Percentiles rank a stretch among this genome's conserved stretches.
These are phyloP conservation scores for Cremastinae sp. DNA, from an alignment of 2,888 invertebrate genomes.

Conservation along the genomic window DNA sequence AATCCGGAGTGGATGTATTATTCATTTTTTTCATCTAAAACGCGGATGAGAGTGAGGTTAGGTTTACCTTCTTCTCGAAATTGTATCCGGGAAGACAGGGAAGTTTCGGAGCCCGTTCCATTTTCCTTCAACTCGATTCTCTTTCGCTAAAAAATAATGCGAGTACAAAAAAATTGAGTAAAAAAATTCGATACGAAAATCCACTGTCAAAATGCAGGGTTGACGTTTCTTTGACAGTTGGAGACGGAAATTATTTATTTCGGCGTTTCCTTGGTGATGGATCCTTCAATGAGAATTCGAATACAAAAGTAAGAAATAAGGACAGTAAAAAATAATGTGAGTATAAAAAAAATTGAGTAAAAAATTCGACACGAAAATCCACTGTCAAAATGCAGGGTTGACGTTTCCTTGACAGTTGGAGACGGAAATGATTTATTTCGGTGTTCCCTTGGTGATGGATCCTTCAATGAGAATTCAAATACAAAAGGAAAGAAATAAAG, in stretches of 20 bases:
- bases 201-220: slow-evolving; percentile 8
- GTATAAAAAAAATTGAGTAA: background rate
- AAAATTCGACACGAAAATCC: slow-evolving; percentile 17
- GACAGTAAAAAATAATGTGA: background rate
- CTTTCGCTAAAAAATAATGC: slow-evolving; percentile 1
- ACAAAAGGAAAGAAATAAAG: too few relatives aligned
- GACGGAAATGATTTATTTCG: slow-evolving; percentile 18
- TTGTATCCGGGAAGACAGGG: slow-evolving; percentile 89
- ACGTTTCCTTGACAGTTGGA: slow-evolving; percentile 23
- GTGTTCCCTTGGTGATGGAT: slow-evolving; percentile 66
- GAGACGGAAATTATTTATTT: slow-evolving; percentile 16
- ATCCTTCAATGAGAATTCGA: too few relatives aligned
- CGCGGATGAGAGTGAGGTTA: background rate
- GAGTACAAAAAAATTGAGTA: background rate
- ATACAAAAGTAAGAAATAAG: too few relatives aligned
- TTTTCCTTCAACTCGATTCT: slow-evolving; percentile 61
- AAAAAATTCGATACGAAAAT: slow-evolving; percentile 28
- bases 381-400: slow-evolving; percentile 12
- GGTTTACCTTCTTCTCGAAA: slow-evolving; percentile 85
- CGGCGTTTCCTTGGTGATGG: slow-evolving; percentile 66
- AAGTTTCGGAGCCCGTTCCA: slow-evolving; percentile 85
- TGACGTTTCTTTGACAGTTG: slow-evolving; percentile 24
- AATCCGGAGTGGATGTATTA: background rate
- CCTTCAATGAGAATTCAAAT: too few relatives aligned
- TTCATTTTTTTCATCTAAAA: background rate